Evolutionary conservation across 2,797 vertebrate genomes (phyloP).

Genomic region (Gymnopithys bicolor): DNA sequence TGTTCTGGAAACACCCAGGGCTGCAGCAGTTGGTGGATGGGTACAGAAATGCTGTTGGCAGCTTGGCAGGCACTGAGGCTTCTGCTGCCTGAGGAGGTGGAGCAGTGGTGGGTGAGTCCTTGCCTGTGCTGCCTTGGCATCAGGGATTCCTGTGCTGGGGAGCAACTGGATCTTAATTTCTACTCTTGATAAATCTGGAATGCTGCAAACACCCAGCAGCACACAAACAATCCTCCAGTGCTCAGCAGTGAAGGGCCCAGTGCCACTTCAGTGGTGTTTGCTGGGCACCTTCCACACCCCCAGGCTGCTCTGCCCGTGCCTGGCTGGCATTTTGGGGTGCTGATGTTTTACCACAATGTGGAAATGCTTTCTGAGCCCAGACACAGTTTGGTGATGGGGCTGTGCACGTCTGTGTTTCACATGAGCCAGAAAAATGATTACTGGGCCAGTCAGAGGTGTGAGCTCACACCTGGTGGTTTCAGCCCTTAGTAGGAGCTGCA

Average conservation of each 20-base stretch:
- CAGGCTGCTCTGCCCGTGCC: not conserved
- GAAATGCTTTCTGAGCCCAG: not conserved
- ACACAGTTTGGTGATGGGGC: not conserved
- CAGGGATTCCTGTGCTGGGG: not conserved
- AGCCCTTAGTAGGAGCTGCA: not conserved
- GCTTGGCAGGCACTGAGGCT: not conserved
- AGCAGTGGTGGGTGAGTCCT: not conserved
- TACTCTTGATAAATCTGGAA: not conserved
- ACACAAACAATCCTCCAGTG: not conserved
- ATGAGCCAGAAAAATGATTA: not conserved
- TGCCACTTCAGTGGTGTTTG: not conserved
- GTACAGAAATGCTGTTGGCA: not conserved
- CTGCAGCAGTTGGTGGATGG: not conserved
- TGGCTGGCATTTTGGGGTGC: rapidly evolving
- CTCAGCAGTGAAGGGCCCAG: not conserved
- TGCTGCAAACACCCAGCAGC: not conserved
- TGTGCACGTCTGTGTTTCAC: not conserved
- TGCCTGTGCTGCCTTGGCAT: not conserved
- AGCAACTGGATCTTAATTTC: not conserved
- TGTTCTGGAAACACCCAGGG: not conserved
- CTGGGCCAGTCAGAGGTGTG: not conserved
- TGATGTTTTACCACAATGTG: not conserved
- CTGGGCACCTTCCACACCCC: not conserved
- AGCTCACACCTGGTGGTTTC: not conserved
- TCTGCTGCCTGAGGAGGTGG: not conserved